These are phyloP conservation scores for Anolis carolinensis DNA, from an alignment of 2,113 vertebrate species.

Conservation along the genomic window DNA sequence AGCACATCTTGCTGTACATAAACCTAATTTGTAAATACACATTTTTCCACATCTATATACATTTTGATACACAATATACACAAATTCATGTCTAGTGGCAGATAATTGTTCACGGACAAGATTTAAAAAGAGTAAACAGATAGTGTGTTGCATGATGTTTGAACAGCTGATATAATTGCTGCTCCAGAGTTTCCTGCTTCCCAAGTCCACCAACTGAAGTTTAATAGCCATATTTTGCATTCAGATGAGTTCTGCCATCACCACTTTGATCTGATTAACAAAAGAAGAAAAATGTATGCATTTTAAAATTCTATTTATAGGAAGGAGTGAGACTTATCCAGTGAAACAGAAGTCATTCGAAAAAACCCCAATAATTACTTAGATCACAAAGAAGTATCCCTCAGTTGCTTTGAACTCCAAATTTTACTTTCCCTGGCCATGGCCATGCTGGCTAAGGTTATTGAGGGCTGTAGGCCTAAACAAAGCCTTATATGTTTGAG, in stretches of 20 bases:
- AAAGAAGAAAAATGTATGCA: slow-evolving; percentile 22
- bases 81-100: slow-evolving; percentile 13
- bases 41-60: slow-evolving; percentile 39
- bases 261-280: slow-evolving; percentile 87
- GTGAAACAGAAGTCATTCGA: not conserved
- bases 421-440: not conserved
- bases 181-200: not conserved
- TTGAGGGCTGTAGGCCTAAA: not conserved
- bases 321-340: not conserved
- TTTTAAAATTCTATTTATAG: not conserved
- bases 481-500: not conserved
- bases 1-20: slow-evolving; percentile 3
- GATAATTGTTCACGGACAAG: not conserved
- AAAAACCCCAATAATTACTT: not conserved
- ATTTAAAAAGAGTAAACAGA: slow-evolving; percentile 31
- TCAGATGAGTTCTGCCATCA: slow-evolving; percentile 94
- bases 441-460: not conserved
- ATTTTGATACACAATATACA: slow-evolving; percentile 36
- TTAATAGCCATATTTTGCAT: slow-evolving; percentile 96
- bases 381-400: not conserved
- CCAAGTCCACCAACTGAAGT: slow-evolving; percentile 2
- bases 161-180: not conserved
- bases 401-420: not conserved
- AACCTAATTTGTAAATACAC: slow-evolving; percentile 18
- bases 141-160: slow-evolving; percentile 35